Evolutionary conservation across 2,888 invertebrate species (phyloP).

Genomic region (Acleris holmiana): DNA sequence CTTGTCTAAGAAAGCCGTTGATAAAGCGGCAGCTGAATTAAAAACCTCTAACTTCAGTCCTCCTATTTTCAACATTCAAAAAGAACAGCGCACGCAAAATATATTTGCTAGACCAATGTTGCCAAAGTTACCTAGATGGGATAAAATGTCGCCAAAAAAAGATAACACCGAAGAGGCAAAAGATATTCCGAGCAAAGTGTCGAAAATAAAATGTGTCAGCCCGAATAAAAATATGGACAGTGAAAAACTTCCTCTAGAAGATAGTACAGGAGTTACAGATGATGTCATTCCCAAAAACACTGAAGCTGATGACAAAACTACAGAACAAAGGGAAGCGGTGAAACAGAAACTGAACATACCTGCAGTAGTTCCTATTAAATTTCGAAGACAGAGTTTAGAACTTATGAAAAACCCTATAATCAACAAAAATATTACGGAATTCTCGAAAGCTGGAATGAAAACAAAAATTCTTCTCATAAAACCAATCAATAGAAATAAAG

Average conservation of each 20-base stretch:
- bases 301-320: conserved; percentile 30
- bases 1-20: conserved; percentile 67
- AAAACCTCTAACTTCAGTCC: conserved; percentile 55
- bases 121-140: conserved; percentile 62
- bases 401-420: conserved; percentile 74
- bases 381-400: conserved; percentile 70
- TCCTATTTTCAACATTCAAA: conserved; percentile 47
- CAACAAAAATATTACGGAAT: conserved; percentile 72
- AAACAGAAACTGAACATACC: conserved; percentile 55
- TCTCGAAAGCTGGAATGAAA: conserved; percentile 75
- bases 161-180: conserved; percentile 52
- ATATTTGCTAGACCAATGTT: conserved; percentile 71
- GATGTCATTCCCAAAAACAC: conserved; percentile 28
- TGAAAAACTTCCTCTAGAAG: conserved; percentile 38
- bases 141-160: conserved; percentile 72
- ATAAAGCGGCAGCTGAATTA: conserved; percentile 64
- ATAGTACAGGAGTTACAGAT: conserved; percentile 39
- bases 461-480: conserved; percentile 79
- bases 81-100: conserved; percentile 55
- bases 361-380: conserved; percentile 66
- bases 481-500: conserved; percentile 71
- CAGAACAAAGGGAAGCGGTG: conserved; percentile 41
- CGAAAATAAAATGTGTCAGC: conserved; percentile 84
- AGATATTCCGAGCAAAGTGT: conserved; percentile 11
- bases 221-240: conserved; percentile 86